Base-by-base conservation (phyloP, 2,113 vertebrate genomes). In the Gavia stellata region DNA sequence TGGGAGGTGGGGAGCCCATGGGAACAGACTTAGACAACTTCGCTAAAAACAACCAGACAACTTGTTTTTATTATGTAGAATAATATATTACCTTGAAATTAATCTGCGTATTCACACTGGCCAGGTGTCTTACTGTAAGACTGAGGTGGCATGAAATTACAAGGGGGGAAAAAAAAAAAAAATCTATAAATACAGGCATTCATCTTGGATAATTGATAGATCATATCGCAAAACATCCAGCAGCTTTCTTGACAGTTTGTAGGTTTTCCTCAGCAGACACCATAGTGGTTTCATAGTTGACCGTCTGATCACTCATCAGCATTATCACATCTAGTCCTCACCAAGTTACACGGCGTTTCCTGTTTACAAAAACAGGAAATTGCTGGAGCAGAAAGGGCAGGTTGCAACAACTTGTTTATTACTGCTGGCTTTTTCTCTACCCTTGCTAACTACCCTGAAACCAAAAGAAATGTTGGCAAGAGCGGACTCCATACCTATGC, bases 331-430 rank as follows among this genome's bases (percentile, higher is more conserved):
- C 8, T 6, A 62, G 49, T 49, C 58, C 87, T 83, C 0, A 20
- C 91, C 96, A 94, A 93, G 74, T 14, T 49, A 14, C 55, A 20
- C 0, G 4, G 87, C 0, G 1, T 84, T 97, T 97, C 94, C 96
- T 97, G 94, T 97, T 97, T 96, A 96, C 95, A 95, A 81, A 89
- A 82, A 4, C 74, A 95, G 90, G 89, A 96, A 94, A 95, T 77
- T 0, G 0, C 47, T 73, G 83, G 84, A 96, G 81, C 92, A 95
- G 81, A 94, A 95, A 88, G 85, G 94, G 93, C 95, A 96, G 91
- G 89, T 96, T 97, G 45, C 74, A 94, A 93, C 94, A 95, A 91
- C 74, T 86, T 84, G 18, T 77, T 95, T 91, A 50, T 86, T 94
- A 68, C 59, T n/a, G 74, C 36, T 80, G 73, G 10, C 42, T 86